Base-by-base conservation (phyloP, 2,113 vertebrate species). In the Caretta caretta region DNA sequence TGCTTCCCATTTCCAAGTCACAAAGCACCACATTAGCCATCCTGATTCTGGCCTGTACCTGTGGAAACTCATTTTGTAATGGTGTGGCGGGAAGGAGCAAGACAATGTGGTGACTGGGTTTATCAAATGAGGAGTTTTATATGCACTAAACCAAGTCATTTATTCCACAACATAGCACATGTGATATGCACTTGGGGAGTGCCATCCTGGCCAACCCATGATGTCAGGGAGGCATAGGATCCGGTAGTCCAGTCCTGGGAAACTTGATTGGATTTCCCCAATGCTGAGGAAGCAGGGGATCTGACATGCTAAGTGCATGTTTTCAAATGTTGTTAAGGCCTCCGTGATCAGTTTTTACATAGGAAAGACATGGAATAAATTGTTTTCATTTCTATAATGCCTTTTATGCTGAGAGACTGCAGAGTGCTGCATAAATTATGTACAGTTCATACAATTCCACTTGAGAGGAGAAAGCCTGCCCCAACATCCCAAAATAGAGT, bases 181-280 rank as follows among this genome's bases (percentile, higher is more conserved):
- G 17, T 20, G 19, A 38, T 38, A 72, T 20, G 17, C 35, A 72
- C n/a, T 72, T 20, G 19, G 17, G 35, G 17, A 38, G 65, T 72
- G 65, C 65, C n/a, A 20, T 38, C 19, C 65, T 72, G 90, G 16
- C 10, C 42, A 87, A 6, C n/a, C 38, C 1, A 0, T 5, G 19
- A 42, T 84, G 19, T 51, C 54, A 50, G 76, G 54, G 25, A 85
- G n/a, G n/a, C n/a, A 72, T 10, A 22, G 75, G 29, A 65, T 20
- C 29, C 75, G 10, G 51, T 10, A 57, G 8, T 9, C 38, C 1
- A 0, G 2, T 38, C 9, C 65, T 5, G 49, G 19, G 35, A 27
- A 87, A 76, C 10, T 31, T 72, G n/a, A 1, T 27, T 49, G 80
- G 82, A 83, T 48, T 86, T 65, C 79, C 56, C 65, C 53, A 83